Evolutionary conservation across 2,113 vertebrate genomes (phyloP), one percentile per base, ranked within the genome.

Genomic region (Daboia siamensis): DNA sequence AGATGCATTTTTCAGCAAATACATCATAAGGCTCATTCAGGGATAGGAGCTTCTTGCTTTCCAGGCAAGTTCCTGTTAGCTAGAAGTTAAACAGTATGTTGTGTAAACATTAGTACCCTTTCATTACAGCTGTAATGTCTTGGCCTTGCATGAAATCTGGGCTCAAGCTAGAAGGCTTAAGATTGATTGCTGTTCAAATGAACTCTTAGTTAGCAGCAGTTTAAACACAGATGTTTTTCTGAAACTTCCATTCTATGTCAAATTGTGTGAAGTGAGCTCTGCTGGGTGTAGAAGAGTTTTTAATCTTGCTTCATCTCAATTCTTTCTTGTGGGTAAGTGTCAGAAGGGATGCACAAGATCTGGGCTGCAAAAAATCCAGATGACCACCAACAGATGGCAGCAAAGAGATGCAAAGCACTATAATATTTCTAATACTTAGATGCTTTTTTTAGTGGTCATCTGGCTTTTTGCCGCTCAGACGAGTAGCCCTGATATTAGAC

Each of bases 101-200:
- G 46, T 93, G 96, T 95, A 85, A 96, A 94, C 91, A 21, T 8
- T 90, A 3, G 12, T 86, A 1, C 51, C 59, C 29, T 85, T 96
- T 94, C 64, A 85, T 89, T 92, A 89, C 55, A 48, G 7, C 0
- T 8, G 51, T 94, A 86, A 33, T 39, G 51, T 90, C 59, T 52
- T 90, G 89, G 10, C 94, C 92, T 74, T 95, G 46, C 52, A 89
- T 92, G 13, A 90, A 88, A 46, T 93, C 95, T 93, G 90, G 96
- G 92, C 20, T 92, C 94, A 80, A 0, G 85, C 2, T 57, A 93
- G 59, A 26, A 93, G 24, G 89, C 44, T 85, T 56, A 93, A 96
- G 52, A 59, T 51, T 90, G 24, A 90, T 92, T 87, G 87, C 69
- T 93, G 17, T n/a, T 91, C 89, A 87, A 56, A 96, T 93, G 96